These are phyloP conservation scores for Gallirallus australis DNA, from an alignment of 2,797 vertebrate species.

Conservation along the genomic window DNA sequence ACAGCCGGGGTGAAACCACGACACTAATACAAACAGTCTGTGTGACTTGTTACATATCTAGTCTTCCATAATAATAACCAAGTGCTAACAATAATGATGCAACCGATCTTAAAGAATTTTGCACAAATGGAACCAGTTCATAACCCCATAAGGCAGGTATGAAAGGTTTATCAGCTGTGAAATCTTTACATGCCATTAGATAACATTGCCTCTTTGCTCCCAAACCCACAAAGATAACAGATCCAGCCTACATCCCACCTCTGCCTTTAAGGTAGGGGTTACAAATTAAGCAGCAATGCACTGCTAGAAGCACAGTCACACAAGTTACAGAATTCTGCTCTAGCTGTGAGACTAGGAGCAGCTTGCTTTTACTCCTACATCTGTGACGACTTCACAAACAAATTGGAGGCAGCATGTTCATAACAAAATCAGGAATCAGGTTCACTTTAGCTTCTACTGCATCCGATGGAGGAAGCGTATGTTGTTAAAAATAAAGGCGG, in stretches of 20 bases:
- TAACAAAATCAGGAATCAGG: not conserved
- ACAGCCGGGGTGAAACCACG: no score
- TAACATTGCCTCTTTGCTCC: not conserved
- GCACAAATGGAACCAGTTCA: not conserved
- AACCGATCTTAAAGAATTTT: not conserved
- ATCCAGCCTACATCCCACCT: not conserved
- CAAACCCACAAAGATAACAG: not conserved
- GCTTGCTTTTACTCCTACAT: not conserved
- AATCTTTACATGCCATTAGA: not conserved
- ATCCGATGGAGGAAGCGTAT: not conserved
- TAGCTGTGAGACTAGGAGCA: not conserved
- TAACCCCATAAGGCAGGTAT: not conserved
- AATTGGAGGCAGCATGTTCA: not conserved
- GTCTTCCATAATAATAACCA: not conserved
- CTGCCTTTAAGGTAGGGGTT: not conserved
- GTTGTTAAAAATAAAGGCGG: not conserved
- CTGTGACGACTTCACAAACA: not conserved
- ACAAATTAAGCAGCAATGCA: not conserved
- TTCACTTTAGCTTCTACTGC: not conserved
- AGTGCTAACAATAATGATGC: not conserved
- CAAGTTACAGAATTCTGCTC: not conserved
- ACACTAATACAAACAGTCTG: not conserved
- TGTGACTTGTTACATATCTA: not conserved
- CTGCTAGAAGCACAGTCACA: not conserved
- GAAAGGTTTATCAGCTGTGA: not conserved